Evolutionary conservation across 1,140 invertebrate species (phyloP), one percentile per base, ranked within the genome.

Genomic region (Temnothorax curvispinosus): DNA sequence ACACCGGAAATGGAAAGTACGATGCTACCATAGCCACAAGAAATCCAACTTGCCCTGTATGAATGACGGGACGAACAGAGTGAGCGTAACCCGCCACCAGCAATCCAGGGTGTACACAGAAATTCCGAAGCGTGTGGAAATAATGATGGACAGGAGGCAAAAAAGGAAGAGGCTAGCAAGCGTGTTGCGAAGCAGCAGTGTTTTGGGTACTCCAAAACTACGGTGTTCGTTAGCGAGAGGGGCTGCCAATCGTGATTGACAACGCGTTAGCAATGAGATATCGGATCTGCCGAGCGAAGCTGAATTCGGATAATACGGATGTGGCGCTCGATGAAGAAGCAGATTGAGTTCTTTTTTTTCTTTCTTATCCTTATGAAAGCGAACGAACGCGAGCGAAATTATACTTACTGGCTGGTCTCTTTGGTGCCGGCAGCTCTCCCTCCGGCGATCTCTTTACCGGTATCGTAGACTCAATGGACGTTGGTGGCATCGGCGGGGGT

Each of bases 371-470:
- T 47, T 74, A 56, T 41, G 7, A 72, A 50, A 62, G 41, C 54
- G n/a, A 47, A 13, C n/a, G 41, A 72, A 82, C 27, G 13, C 1
- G 11, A 69, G 0, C 11, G 9, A 69, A 15, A 27, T 27, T 41
- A 21, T 62, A 96, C 97, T 97, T 96, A 97, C 97, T 97, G 87
- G 96, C 96, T 80, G 97, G 97, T 94, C 97, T 96, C 93, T 97
- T 97, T 9, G 97, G 97, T 58, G 93, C 94, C 71, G 95, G 93
- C 47, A 94, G 78, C 88, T 96, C 95, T 27, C 93, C 93, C 71
- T 96, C 95, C 0, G 95, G 91, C 6, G 95, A 95, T 86, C 95
- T 93, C 90, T 95, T 96, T 13, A 94, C 85, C 13, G 94, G 91
- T 21, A 94, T 91, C 15, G 92, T 81, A 0, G 94, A 91, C 60